These are phyloP conservation scores for Philereme transversata DNA, from an alignment of 2,888 invertebrate genomes.

Conservation along the genomic window DNA sequence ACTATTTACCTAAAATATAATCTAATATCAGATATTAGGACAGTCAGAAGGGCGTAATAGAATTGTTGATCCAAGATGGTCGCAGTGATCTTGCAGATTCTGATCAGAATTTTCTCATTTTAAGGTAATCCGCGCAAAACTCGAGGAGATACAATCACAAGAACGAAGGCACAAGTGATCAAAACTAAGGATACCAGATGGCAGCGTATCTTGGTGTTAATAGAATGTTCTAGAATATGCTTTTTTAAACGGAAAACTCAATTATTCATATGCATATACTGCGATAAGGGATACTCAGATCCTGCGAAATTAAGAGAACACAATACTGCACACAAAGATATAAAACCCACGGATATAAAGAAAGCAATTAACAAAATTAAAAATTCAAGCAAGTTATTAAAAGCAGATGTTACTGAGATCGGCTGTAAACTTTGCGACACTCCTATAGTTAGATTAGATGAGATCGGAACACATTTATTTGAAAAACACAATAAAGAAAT, in stretches of 20 bases:
- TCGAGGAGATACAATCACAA: not conserved
- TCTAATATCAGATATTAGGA: no score
- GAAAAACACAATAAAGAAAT: conserved; percentile 25
- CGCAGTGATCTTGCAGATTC: not conserved
- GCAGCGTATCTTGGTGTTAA: conserved; percentile 43
- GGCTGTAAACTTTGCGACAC: conserved; percentile 28
- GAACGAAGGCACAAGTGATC: not conserved
- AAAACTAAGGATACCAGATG: not conserved
- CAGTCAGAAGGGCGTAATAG: no score
- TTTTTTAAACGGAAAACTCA: conserved; percentile 16
- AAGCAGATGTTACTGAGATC: conserved; percentile 28
- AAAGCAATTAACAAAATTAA: conserved; percentile 2
- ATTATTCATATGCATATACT: conserved; percentile 47
- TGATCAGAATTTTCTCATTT: not conserved
- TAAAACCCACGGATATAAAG: conserved; percentile 9
- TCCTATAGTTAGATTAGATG: conserved; percentile 7
- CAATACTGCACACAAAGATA: conserved; percentile 11
- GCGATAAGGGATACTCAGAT: conserved; percentile 46
- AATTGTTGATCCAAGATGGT: no score
- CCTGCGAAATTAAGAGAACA: conserved; percentile 20
- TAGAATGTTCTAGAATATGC: conserved; percentile 24
- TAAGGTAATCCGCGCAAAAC: conserved; percentile 28
- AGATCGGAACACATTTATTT: conserved; percentile 22
- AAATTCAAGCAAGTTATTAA: conserved; percentile 2
- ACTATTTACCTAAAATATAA: no score